Percentiles rank a stretch among this genome's conserved stretches.
Conservation (phyloP, 2,888 invertebrate species). For the Apodemia duryi region DNA sequence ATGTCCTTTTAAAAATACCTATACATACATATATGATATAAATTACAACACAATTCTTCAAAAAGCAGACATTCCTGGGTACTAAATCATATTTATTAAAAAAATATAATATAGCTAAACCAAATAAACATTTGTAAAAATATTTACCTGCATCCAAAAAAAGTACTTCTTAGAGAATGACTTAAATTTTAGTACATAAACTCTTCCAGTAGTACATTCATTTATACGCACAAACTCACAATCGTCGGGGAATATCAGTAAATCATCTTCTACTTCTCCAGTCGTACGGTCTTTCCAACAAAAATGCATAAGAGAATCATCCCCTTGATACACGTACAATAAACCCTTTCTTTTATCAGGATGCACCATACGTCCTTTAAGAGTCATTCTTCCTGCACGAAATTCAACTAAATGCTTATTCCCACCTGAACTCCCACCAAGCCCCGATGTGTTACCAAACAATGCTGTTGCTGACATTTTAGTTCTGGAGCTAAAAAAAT, state of each 20-base stretch:
- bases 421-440: constrained; percentile 89
- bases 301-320: constrained; percentile 98
- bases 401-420: constrained; percentile 96
- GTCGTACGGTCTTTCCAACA: constrained; percentile 99
- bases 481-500: not conserved
- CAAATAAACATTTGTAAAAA: not conserved
- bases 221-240: constrained; percentile 97
- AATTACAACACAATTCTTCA: not conserved
- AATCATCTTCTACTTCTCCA: constrained; percentile 96
- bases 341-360: constrained; percentile 97
- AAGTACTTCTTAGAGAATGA: constrained; percentile 95
- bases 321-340: constrained; percentile 96
- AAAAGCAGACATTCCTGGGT: too few relatives aligned
- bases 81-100: not conserved
- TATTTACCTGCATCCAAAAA: constrained; percentile 96
- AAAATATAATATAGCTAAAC: not conserved
- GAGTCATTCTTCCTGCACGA: constrained; percentile 96
- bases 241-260: constrained; percentile 99
- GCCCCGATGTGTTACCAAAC: constrained; percentile 86
- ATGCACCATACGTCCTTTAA: constrained; percentile 95
- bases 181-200: constrained; percentile 97
- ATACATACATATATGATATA: too few relatives aligned
- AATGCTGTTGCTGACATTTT: constrained; percentile 84
- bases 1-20: too few relatives aligned
- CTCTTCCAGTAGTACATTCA: constrained; percentile 97